phyloP scores from a whole-genome alignment of 2,113 vertebrate species.

The Tauraco erythrolophus region DNA sequence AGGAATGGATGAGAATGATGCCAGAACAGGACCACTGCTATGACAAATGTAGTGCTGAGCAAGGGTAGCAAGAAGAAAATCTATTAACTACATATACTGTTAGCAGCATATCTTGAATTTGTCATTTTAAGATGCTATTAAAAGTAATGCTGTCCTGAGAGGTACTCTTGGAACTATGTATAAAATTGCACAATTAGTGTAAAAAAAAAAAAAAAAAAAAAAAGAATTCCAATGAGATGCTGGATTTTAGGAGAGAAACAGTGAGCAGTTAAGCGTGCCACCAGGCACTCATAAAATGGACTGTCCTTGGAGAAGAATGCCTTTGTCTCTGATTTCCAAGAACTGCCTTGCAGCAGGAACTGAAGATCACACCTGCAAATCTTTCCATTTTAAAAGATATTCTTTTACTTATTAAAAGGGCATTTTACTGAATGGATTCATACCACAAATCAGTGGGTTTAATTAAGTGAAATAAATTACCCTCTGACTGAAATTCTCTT shows the following conservation, averaged over 20 bases:
- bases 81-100: neutral
- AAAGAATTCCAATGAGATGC: neutral
- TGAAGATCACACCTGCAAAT: conserved; percentile 1
- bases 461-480: conserved; percentile 43
- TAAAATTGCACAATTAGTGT: conserved; percentile 1
- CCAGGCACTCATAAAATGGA: neutral
- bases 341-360: conserved; percentile 1
- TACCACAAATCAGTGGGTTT: neutral
- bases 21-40: neutral
- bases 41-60: conserved; percentile 2
- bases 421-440: neutral
- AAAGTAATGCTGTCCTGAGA: conserved; percentile 33
- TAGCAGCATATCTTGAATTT: neutral
- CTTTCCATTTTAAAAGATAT: conserved; percentile 3
- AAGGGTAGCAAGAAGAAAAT: neutral
- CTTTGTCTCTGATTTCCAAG: neutral
- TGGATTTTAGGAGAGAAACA: neutral
- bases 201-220: neutral
- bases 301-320: neutral
- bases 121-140: conserved; percentile 36
- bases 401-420: conserved; percentile 38
- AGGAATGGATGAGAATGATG: neutral
- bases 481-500: neutral
- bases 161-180: neutral
- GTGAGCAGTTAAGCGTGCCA: neutral